Base-by-base conservation (phyloP, 2,888 invertebrate species). In the Cremastinae sp. region DNA sequence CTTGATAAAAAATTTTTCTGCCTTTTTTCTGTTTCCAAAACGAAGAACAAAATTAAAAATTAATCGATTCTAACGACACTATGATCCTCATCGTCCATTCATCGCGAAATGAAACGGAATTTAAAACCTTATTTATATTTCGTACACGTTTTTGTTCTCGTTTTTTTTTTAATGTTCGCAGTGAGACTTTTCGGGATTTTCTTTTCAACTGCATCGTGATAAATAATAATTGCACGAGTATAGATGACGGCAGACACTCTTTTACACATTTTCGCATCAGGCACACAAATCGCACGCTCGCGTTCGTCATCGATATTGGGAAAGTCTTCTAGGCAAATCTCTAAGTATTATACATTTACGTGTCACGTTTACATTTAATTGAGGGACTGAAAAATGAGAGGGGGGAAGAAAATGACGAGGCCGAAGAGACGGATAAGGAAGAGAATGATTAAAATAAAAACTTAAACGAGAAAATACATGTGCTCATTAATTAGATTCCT, bases 401-500 rank as follows among this genome's bases (percentile, higher is more conserved):
- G 2, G 2, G 5, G 28, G 28, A 28, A 5, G 28, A 28, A 5
- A 28, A 28, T 28, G 28, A 28, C 2, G 28, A 35, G 47, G 43
- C 43, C 14, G 14, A 20, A 35, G 35, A 28, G 51, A 28, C 28
- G 28, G 28, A 28, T 5, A 28, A 28, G 28, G 5, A 28, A 5
- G 28, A 55, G 64, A 55, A 47, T 12, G 41, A 47, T 47, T 28
- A 35, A 12, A 53, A n/a, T 55, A 53, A 55, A 37, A 45, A 49
- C 45, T 66, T 58, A 51, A n/a, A 16, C 58, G 53, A 59, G 59
- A 59, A 9, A 39, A 12, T 43, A 49, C 10, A 37, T 12, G 7
- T 35, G 69, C 73, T 22, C 55, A 53, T 80, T 80, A 81, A 70
- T 80, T 75, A 45, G 76, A 74, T 61, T 81, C 76, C 45, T 79